These are phyloP conservation scores for Malachius bipustulatus DNA, from an alignment of 2,888 invertebrate genomes.

Conservation along the genomic window DNA sequence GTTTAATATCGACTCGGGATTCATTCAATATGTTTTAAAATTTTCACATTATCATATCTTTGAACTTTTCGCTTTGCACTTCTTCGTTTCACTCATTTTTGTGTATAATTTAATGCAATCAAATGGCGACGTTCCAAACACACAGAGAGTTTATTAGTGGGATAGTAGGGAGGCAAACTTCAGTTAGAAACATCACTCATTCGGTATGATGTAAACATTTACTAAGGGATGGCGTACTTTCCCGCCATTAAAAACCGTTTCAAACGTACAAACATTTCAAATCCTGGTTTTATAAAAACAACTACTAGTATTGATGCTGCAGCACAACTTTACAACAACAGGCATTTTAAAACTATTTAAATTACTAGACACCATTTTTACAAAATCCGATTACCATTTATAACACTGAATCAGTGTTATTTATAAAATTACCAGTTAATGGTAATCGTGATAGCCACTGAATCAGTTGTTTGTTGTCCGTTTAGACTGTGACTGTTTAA, in stretches of 20 bases:
- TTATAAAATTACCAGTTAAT: too few relatives aligned
- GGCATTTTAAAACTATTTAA: too few relatives aligned
- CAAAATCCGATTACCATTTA: too few relatives aligned
- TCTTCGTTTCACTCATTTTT: constrained; percentile 30
- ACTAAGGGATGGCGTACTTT: constrained; percentile 15
- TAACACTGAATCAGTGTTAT: too few relatives aligned
- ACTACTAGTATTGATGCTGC: too few relatives aligned
- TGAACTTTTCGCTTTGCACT: constrained; percentile 19
- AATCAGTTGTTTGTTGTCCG: too few relatives aligned
- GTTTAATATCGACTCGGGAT: constrained; percentile 18
- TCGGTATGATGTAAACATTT: constrained; percentile 16
- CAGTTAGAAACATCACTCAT: constrained; percentile 28
- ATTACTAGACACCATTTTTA: too few relatives aligned
- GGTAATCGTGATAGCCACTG: too few relatives aligned
- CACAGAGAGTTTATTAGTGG: constrained; percentile 37
- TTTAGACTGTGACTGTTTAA: too few relatives aligned
- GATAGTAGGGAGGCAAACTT: constrained; percentile 38
- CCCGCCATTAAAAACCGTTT: too few relatives aligned
- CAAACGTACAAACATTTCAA: background rate
- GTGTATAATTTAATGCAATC: constrained; percentile 33
- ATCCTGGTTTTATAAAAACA: too few relatives aligned
- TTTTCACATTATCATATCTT: background rate
- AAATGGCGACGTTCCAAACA: constrained; percentile 38
- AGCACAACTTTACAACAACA: too few relatives aligned
- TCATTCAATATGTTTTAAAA: constrained; percentile 10